Base-by-base conservation (phyloP, 1,140 invertebrate genomes). In the Doryteuthis pealeii region DNA sequence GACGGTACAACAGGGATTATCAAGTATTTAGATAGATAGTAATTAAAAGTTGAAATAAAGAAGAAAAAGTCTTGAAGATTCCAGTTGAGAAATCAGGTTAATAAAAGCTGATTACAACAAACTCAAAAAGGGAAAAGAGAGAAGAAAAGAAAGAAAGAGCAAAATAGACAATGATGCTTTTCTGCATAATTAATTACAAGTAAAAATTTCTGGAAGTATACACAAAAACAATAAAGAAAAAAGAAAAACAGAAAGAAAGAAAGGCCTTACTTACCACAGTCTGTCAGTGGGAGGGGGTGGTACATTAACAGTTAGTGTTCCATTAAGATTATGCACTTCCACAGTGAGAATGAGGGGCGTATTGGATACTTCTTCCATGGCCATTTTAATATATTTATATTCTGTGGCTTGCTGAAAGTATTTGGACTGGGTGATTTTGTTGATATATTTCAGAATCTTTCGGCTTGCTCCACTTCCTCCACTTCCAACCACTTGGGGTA, bases 261-360 rank as follows among this genome's bases (percentile, higher is more conserved):
- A 62, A 2, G 54, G 8, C 8, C 0, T 49, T 62, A 72, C 80
- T 81, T 78, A 91, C 97, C 97, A 99, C 2, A 99, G 81, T 69
- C 97, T 90, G 89, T 99, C 96, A 58, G 94, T 93, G 0, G 96
- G 97, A 58, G 96, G 94, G 32, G 95, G 94, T 40, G 97, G 96
- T 81, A 99, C 91, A 88, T 99, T 99, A n/a, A 99, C 76, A 1
- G 94, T 93, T 62, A 97, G 88, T 26, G 92, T 92, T 0, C 96
- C 96, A 78, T 92, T 92, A 74, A 98, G 86, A 31, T 91, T 92
- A 70, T 93, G 93, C 10, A 99, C 88, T 85, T 96, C 95, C 6
- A 99, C 94, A 78, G 93, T 93, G 70, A 99, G 89, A 66, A 94
- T 92, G 22, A 99, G 92, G 75, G 95, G 94, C 0, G 95, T 98